Conservation (phyloP, 2,888 invertebrate species). For the Phengaris alcon region DNA sequence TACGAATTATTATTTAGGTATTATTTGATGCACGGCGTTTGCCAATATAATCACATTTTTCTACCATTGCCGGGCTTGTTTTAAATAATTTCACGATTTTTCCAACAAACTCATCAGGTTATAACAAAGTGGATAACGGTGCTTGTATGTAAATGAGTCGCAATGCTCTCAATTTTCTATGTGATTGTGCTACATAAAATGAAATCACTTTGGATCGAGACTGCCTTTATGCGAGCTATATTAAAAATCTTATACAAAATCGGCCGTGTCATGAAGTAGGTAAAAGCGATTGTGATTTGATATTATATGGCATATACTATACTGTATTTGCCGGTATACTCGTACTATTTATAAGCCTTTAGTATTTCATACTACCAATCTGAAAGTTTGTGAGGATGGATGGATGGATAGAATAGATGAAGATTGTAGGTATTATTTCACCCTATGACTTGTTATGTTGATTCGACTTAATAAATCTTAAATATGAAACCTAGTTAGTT, state of each 20-base stretch:
- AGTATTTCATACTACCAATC: too few species aligned
- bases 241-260: constrained; percentile 4
- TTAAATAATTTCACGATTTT: constrained; percentile 7
- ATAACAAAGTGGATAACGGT: constrained; percentile 6
- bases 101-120: neutral
- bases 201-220: constrained; percentile 23
- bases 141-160: constrained; percentile 8
- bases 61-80: neutral
- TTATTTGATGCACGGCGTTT: neutral
- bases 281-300: neutral
- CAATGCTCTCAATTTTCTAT: constrained; percentile 4
- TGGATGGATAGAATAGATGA: too few species aligned
- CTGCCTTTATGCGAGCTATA: constrained; percentile 14
- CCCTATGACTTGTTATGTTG: too few species aligned
- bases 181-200: constrained; percentile 22
- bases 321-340: too few species aligned
- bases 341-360: too few species aligned
- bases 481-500: too few species aligned
- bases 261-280: neutral
- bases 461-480: too few species aligned
- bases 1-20: neutral
- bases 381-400: too few species aligned
- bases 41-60: neutral
- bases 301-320: too few species aligned
- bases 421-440: too few species aligned